A percentile compares a stretch with the other conserved stretches of the same genome.
These are phyloP conservation scores for Phthorimaea operculella DNA, from an alignment of 1,140 invertebrate species.

Conservation along the genomic window DNA sequence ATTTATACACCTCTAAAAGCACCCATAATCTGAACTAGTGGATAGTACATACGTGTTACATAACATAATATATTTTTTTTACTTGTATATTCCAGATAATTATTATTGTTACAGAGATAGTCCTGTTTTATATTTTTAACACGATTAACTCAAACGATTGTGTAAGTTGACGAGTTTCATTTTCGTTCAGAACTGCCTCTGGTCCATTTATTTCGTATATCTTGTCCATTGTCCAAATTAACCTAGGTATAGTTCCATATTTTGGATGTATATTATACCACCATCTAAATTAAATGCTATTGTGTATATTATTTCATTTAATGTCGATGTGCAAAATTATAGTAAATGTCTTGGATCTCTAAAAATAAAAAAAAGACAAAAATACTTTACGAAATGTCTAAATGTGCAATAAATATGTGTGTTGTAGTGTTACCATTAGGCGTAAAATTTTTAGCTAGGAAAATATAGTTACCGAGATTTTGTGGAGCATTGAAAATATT, in stretches of 20 bases:
- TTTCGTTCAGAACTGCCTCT: background rate
- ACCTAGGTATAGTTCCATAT: slow-evolving; percentile 64
- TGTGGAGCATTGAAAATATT: slow-evolving; percentile 30
- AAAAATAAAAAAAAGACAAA: slow-evolving; percentile 66
- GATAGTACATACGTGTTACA: slow-evolving; percentile 53
- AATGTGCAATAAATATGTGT: slow-evolving; percentile 71
- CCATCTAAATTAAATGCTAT: slow-evolving; percentile 62
- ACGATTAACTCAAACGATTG: slow-evolving; percentile 48
- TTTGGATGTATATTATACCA: slow-evolving; percentile 65
- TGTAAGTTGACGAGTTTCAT: slow-evolving; percentile 40
- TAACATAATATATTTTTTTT: slow-evolving; percentile 64
- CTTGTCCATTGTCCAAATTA: slow-evolving; percentile 64
- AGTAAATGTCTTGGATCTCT: slow-evolving; percentile 67
- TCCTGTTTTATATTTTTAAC: slow-evolving; percentile 61
- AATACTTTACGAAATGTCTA: slow-evolving; percentile 67
- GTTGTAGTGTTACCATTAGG: slow-evolving; percentile 68
- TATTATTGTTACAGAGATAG: slow-evolving; percentile 60
- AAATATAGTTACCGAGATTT: slow-evolving; percentile 44
- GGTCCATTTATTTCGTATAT: slow-evolving; percentile 56
- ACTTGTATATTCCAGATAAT: slow-evolving; percentile 64
- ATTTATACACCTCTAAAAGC: too few relatives aligned
- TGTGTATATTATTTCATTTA: slow-evolving; percentile 65
- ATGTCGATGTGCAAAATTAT: slow-evolving; percentile 67
- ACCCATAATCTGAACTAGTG: slow-evolving; percentile 34
- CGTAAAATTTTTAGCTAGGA: slow-evolving; percentile 52